phyloP scores from a whole-genome alignment of 2,888 invertebrate species.

The Laspeyria flexula region DNA sequence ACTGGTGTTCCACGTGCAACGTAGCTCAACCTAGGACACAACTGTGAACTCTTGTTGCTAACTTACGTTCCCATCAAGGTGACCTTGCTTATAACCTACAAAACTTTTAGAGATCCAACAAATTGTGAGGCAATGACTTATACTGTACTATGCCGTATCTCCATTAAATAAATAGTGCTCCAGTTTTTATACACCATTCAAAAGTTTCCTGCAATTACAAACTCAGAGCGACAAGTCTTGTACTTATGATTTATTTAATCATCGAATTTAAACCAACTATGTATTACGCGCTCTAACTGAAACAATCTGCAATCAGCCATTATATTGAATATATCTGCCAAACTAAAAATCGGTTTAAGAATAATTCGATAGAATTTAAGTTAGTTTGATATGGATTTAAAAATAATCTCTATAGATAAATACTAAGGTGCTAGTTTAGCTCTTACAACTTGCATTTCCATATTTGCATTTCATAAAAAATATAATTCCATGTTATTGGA shows the following conservation, averaged over 20 bases:
- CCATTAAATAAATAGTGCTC: too few species aligned
- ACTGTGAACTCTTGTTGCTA: too few species aligned
- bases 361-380: slow-evolving; percentile 49
- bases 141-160: too few species aligned
- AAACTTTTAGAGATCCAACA: too few species aligned
- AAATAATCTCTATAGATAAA: slow-evolving; percentile 62
- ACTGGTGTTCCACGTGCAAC: too few species aligned
- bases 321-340: slow-evolving; percentile 50
- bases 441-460: slow-evolving; percentile 50
- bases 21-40: too few species aligned
- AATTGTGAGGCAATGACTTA: too few species aligned
- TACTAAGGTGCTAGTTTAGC: slow-evolving; percentile 67
- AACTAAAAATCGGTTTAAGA: slow-evolving; percentile 60
- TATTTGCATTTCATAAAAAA: slow-evolving; percentile 36
- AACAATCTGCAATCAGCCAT: slow-evolving; percentile 28
- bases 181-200: background rate
- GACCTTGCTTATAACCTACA: too few species aligned
- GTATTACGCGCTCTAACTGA: slow-evolving; percentile 10
- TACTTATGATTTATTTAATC: slow-evolving; percentile 14
- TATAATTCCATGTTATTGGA: slow-evolving; percentile 49
- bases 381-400: slow-evolving; percentile 61
- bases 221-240: background rate
- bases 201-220: background rate
- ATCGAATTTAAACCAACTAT: background rate
- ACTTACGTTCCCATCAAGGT: too few species aligned